Percentiles rank a stretch among this genome's conserved stretches.
phyloP scores from a whole-genome alignment of 2,113 vertebrate genomes.

The Serinus canaria region DNA sequence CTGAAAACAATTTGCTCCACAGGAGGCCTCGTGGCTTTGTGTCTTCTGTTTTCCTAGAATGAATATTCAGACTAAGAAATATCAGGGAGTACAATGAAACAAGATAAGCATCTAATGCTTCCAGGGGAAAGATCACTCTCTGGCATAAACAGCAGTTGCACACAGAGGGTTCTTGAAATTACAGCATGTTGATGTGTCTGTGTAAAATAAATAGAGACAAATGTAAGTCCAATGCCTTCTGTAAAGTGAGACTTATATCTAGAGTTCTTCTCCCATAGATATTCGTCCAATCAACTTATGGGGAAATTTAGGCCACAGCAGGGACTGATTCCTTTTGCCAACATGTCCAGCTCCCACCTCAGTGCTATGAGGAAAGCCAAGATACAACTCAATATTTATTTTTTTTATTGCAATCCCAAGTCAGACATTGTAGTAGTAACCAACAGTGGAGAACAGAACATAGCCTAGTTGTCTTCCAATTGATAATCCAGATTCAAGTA shows the following conservation, averaged over 20 bases:
- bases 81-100: neutral
- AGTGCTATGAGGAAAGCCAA: neutral
- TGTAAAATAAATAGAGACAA: neutral
- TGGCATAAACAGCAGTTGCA: neutral
- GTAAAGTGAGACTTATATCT: neutral
- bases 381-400: neutral
- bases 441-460: neutral
- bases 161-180: neutral
- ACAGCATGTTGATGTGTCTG: neutral
- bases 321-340: neutral
- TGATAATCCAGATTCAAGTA: neutral
- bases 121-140: neutral
- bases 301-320: neutral
- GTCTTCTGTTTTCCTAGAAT: neutral
- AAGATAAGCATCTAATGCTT: neutral
- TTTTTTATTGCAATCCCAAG: neutral
- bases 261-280: neutral
- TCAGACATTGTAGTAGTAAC: neutral
- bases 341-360: neutral
- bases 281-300: neutral
- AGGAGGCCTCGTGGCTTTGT: neutral
- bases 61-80: neutral
- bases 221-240: neutral
- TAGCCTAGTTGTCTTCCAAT: neutral
- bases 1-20: neutral